Percentiles rank a stretch among this genome's conserved stretches.
Conservation (phyloP, 2,888 invertebrate genomes). For the Drosophila fungiperda region DNA sequence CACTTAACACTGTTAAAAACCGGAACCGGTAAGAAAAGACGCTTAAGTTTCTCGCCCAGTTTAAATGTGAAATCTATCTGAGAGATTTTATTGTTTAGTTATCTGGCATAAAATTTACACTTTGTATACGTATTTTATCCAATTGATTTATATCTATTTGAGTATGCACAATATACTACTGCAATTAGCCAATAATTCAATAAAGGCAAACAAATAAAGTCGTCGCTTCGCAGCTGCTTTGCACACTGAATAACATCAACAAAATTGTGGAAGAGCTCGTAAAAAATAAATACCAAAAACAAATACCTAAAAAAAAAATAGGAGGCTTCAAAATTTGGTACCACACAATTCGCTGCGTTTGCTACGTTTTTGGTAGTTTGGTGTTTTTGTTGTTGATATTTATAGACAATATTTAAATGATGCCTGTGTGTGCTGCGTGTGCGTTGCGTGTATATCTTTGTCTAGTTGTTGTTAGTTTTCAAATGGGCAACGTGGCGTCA, state of each 20-base stretch:
- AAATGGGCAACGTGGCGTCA: constrained; percentile 53
- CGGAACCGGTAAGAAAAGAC: not conserved
- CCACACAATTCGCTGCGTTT: constrained; percentile 53
- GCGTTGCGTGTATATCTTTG: constrained; percentile 33
- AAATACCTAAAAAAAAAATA: not conserved
- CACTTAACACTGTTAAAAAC: not conserved
- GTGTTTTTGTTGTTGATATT: constrained; percentile 44
- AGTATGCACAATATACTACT: not conserved
- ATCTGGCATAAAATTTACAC: not conserved
- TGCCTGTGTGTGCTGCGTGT: constrained; percentile 38
- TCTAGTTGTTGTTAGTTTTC: constrained; percentile 13
- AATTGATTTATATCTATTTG: not conserved
- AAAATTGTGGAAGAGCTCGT: constrained; percentile 46
- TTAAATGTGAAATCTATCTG: not conserved
- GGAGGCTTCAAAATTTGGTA: constrained; percentile 48
- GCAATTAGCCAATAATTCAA: constrained; percentile 2
- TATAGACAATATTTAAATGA: constrained; percentile 58
- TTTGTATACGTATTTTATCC: not conserved
- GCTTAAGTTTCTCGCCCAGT: not conserved
- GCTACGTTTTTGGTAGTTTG: constrained; percentile 39
- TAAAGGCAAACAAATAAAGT: not conserved
- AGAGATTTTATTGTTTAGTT: not conserved
- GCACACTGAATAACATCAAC: constrained; percentile 36
- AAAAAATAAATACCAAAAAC: constrained; percentile 9
- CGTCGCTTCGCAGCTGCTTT: constrained; percentile 4